Evolutionary conservation across 2,113 vertebrate species (phyloP).

Genomic region (Pterocles gutturalis): DNA sequence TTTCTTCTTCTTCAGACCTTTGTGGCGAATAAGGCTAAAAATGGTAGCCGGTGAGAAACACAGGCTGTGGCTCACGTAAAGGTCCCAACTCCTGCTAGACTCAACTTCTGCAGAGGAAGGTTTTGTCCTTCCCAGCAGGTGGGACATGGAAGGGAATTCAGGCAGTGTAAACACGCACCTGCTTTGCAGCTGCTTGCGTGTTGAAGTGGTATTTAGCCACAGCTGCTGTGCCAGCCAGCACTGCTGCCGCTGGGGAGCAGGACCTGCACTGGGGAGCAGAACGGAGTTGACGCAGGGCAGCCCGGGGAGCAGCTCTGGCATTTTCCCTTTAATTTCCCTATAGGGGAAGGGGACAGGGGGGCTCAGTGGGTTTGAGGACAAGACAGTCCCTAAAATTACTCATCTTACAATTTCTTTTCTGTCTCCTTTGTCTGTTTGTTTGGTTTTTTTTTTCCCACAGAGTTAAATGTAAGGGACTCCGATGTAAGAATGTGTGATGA

Average conservation of each 20-base stretch:
- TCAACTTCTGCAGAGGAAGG: neutral
- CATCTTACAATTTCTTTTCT: neutral
- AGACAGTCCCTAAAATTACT: neutral
- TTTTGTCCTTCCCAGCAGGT: neutral
- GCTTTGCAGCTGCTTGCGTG: neutral
- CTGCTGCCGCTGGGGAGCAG: neutral
- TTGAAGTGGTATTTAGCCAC: neutral
- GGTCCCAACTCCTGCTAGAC: neutral
- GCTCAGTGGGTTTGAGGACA: neutral
- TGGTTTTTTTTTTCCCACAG: conserved; percentile 70
- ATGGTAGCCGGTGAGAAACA: neutral
- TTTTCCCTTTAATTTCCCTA: neutral
- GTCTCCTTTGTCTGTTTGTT: neutral
- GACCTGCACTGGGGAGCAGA: neutral
- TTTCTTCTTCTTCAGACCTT: neutral
- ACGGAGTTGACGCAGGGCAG: neutral
- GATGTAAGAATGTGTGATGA: conserved; percentile 89
- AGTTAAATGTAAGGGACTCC: conserved; percentile 89
- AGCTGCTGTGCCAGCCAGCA: neutral
- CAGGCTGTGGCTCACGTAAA: rapidly evolving
- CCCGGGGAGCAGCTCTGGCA: neutral
- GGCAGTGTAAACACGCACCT: rapidly evolving
- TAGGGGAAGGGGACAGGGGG: rapidly evolving
- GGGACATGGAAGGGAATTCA: neutral
- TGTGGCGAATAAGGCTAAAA: neutral